phyloP scores from a whole-genome alignment of 2,113 vertebrate genomes.

The Delphinapterus leucas region DNA sequence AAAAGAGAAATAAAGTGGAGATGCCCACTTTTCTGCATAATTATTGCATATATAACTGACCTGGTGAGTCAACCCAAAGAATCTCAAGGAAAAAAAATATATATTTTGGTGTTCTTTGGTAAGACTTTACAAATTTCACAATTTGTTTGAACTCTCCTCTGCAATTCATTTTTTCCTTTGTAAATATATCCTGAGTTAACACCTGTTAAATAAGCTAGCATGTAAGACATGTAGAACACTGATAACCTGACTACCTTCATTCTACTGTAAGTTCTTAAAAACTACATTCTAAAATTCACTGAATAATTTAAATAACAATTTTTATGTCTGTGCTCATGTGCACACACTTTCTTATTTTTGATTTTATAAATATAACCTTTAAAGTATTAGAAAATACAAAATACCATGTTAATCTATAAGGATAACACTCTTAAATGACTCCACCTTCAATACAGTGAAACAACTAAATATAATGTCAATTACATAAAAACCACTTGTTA shows the following conservation, averaged over 20 bases:
- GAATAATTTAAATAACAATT: neutral
- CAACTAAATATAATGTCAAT: slow-evolving; percentile 10
- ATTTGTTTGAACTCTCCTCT: neutral
- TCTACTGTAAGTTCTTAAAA: slow-evolving; percentile 1
- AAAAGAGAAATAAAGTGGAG: neutral
- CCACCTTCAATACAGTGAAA: neutral
- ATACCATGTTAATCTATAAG: neutral
- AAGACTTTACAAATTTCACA: neutral
- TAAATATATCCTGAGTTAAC: neutral
- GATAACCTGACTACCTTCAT: neutral
- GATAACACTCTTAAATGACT: neutral
- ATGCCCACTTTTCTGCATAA: neutral
- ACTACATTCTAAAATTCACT: neutral
- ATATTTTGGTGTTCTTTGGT: neutral
- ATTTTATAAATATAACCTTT: neutral
- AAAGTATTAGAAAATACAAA: slow-evolving; percentile 13
- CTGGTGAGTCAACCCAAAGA: neutral
- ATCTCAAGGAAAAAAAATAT: neutral
- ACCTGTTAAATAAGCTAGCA: neutral
- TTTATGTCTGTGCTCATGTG: neutral
- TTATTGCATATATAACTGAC: neutral
- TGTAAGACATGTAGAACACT: neutral
- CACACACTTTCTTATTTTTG: neutral
- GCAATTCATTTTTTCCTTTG: neutral
- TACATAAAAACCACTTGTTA: slow-evolving; percentile 47